Base-by-base conservation (phyloP, 2,113 vertebrate species). In the Campylomormyrus tamandua region DNA sequence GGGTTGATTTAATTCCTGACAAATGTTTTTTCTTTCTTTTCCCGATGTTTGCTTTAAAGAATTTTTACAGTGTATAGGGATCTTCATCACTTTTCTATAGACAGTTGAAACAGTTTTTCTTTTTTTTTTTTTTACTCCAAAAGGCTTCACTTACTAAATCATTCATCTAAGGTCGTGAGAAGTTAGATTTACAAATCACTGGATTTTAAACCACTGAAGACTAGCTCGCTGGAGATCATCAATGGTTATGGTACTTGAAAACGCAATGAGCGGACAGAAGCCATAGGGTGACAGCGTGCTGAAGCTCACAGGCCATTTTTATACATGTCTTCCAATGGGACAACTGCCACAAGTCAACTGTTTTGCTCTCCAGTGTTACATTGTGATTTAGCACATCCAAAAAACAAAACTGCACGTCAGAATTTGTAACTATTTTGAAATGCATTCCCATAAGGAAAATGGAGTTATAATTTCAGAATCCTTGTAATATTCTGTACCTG, bases 81-180 rank as follows among this genome's bases (percentile, higher is more conserved):
- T 80, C 31, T 39, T 80, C 74, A 80, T 84, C 62, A 48, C 62
- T 88, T 88, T 88, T 88, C 74, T 88, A 46, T 62, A 48, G 42
- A 88, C 42, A n/a, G 39, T 0, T 84, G 80, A 46, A 87, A 39
- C 27, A 35, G 49, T 7, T 48, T 48, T 0, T 84, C 19, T 83
- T 19, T 45, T 45, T 21, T 46, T 83, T 42, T 83, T 42, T 19
- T 83, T 21, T 1, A 46, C 45, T 48, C 24, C 3, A 9, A 48
- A 84, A 48, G 15, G 83, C 42, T 45, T 83, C 31, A 83, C 7
- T 8, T 45, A 42, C 15, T 24, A 21, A 9, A 46, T 24, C 39
- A 21, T 42, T 84, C 45, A 13, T 84, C 9, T 48, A 45, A n/a
- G 46, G 83, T 45, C 8, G 21, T 84, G 45, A 45, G 42, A 48